Base-by-base conservation (phyloP, 2,888 invertebrate genomes). In the Harpalus rubripes region DNA sequence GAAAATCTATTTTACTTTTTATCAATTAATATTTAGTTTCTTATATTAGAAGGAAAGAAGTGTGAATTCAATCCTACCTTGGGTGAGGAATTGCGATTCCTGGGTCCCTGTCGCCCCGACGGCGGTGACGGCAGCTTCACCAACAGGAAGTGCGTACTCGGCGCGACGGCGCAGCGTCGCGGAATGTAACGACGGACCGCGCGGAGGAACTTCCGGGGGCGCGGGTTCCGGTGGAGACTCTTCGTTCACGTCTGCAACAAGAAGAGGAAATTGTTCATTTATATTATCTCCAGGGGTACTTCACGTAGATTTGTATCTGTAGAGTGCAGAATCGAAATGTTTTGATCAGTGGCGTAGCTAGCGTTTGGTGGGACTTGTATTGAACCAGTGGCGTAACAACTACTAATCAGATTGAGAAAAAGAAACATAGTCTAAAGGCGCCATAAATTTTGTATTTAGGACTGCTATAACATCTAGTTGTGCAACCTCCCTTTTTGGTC, bases 151-250 rank as follows among this genome's bases (percentile, higher is more conserved):
- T 90, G 92, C 88, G 90, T 93, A 90, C 91, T 94, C 90, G 89
- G 92, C 87, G 91, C 93, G 90, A n/a, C 94, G 92, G 86, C 94
- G 93, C 84, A 92, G 88, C 7, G 92, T 92, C 65, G 92, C 90
- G 44, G 92, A 91, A 89, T 96, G 95, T 85, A 96, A 92, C 76
- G 96, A 96, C 15, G 96, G 96, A 0, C 96, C 96, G 61, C 96
- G 93, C n/a, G 96, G 96, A 52, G 96, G 96, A 79, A 96, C 95
- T 92, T 96, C 96, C 1, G 96, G 96, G 6, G 96, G 96, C 78
- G 96, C 96, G 1, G 96, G 96, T 89, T 96, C 96, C 2, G 96
- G 96, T 10, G 96, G 96, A 1, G 96, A 96, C 86, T 96, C 96
- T 87, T 93, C 94, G 61, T 93, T 94, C 84, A 94, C 94, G 87